Percentiles rank a stretch among this genome's conserved stretches.
phyloP scores from a whole-genome alignment of 2,888 invertebrate genomes.

The Hirtodrosophila alboralis region DNA sequence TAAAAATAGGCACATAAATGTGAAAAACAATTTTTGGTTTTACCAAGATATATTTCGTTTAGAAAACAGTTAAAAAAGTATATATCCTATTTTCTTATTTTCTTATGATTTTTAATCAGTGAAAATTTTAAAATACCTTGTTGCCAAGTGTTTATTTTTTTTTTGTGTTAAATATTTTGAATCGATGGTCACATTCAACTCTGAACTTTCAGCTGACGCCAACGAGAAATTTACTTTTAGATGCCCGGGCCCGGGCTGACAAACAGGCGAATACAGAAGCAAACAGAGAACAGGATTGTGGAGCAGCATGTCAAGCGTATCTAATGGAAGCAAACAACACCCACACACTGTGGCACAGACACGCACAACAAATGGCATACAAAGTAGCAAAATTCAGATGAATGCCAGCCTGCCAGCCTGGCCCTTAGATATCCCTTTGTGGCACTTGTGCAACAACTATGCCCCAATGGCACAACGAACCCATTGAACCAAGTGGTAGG shows the following conservation, averaged over 20 bases:
- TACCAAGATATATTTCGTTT: no score
- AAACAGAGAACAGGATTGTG: constrained; percentile 21
- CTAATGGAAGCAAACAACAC: constrained; percentile 46
- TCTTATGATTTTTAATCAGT: no score
- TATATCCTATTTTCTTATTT: no score
- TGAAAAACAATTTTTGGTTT: no score
- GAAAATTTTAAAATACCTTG: not conserved
- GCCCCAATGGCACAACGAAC: constrained; percentile 60
- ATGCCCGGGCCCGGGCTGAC: constrained; percentile 16
- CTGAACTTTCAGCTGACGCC: constrained; percentile 70
- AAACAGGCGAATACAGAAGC: constrained; percentile 19
- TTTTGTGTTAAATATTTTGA: constrained; percentile 24
- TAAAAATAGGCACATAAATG: no score
- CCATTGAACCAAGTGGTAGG: constrained; percentile 59
- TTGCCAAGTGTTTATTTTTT: constrained; percentile 21
- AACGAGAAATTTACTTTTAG: constrained; percentile 35
- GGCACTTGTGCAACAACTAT: constrained; percentile 53
- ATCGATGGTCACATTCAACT: constrained; percentile 71
- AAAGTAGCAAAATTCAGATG: constrained; percentile 48
- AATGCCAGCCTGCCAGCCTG: not conserved
- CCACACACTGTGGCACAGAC: constrained; percentile 18
- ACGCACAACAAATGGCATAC: constrained; percentile 64
- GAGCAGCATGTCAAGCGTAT: constrained; percentile 63
- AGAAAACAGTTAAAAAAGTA: no score
- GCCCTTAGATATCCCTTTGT: constrained; percentile 27